Evolutionary conservation across 2,113 vertebrate species (phyloP), one percentile per base, ranked within the genome.

Genomic region (Megaceryle maxima): DNA sequence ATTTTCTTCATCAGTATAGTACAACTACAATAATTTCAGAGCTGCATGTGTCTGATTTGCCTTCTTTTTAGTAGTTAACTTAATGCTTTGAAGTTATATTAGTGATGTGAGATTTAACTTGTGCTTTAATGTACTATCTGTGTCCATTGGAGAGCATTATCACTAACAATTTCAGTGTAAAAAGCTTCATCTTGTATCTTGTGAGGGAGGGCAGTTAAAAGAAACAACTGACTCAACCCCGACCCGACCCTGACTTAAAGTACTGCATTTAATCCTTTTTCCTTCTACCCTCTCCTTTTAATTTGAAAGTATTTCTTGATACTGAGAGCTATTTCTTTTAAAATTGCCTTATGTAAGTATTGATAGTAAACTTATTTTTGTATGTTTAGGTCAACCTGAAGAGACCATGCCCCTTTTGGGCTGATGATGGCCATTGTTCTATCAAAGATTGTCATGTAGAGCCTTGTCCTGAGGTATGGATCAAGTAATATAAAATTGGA

Each of bases 361-460:
- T 79, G 29, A 35, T 68, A 85, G 5, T 82, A 37, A 92, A 68
- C 31, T 72, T 94, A 11, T 0, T 37, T 94, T 88, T 85, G 2
- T 75, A 51, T 56, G 39, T 91, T 33, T 97, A 99, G 99, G 99
- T 99, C 82, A 99, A 99, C 97, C 94, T 99, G 94, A 99, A 99
- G 97, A 97, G 99, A 35, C 99, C 99, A 0, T 99, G 99, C 95
- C 99, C 99, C 1, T 99, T 99, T 97, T 99, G 99, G 99, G 98
- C 98, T 13, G 99, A 99, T 9, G 99, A 99, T 74, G 98, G 98
- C 81, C 99, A 99, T 31, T 99, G 99, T 91, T 98, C 99, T 94
- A 99, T 99, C 95, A 99, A 99, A 97, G 99, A 99, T 75, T 99
- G 99, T 92, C 99, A 99, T 25, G 99, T 99, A 95, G 99, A 99